A percentile compares a stretch with the other conserved stretches of the same genome.
Evolutionary conservation across 2,797 vertebrate species (phyloP).

Genomic region (Liasis olivaceus): DNA sequence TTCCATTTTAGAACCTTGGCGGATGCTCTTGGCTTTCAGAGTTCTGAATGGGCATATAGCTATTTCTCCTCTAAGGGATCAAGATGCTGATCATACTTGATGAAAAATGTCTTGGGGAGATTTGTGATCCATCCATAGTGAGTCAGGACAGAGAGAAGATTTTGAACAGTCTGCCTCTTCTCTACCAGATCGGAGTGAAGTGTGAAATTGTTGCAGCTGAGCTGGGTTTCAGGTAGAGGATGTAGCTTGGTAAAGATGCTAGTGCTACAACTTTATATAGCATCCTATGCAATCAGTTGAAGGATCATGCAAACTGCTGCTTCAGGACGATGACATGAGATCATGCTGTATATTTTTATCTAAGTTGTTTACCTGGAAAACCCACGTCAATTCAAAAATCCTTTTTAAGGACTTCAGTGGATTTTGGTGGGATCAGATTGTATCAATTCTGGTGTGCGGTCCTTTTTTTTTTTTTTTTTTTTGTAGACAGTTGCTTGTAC

Average conservation of each 20-base stretch:
- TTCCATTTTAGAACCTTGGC: not conserved
- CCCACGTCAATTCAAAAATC: not conserved
- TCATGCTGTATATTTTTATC: not conserved
- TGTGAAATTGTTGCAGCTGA: not conserved
- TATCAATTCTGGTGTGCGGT: not conserved
- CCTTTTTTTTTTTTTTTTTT: not conserved
- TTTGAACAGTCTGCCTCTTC: not conserved
- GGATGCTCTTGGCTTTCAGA: not conserved
- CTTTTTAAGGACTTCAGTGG: not conserved
- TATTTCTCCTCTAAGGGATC: not conserved
- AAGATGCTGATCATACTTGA: not conserved
- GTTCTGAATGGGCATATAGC: not conserved
- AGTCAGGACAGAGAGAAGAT: not conserved
- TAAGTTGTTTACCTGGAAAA: not conserved
- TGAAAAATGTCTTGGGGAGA: not conserved
- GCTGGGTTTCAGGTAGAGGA: not conserved
- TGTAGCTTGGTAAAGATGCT: not conserved
- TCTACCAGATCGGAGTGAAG: not conserved
- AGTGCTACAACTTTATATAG: not conserved
- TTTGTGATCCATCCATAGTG: not conserved
- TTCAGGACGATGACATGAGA: not conserved
- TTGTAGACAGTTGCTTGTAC: not conserved
- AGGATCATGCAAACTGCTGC: not conserved
- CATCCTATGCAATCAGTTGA: not conserved
- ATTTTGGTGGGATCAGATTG: not conserved